These are phyloP conservation scores for Meriones unguiculatus DNA, from an alignment of 2,113 vertebrate species.

Conservation along the genomic window DNA sequence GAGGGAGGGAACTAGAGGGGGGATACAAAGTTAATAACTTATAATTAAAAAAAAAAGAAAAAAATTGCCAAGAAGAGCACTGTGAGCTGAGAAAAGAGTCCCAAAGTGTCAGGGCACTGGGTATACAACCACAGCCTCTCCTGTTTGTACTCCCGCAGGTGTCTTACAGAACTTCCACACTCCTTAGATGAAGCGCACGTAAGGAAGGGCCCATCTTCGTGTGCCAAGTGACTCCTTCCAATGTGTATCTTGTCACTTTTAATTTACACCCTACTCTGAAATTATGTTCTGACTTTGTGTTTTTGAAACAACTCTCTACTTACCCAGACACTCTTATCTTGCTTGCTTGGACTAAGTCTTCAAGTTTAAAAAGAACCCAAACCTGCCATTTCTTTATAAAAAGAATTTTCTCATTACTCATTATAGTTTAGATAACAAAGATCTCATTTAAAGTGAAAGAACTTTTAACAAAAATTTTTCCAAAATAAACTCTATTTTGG, in stretches of 20 bases:
- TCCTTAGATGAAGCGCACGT: not conserved
- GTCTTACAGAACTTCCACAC: not conserved
- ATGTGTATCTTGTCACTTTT: not conserved
- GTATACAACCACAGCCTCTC: not conserved
- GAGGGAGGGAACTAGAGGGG: too few species aligned
- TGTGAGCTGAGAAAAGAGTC: not conserved
- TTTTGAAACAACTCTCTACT: not conserved
- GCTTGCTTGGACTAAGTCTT: not conserved
- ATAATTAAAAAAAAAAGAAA: too few species aligned
- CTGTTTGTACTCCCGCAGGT: too few species aligned
- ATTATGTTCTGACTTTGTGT: not conserved
- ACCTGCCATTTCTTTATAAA: not conserved
- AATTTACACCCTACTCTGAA: not conserved
- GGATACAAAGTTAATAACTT: too few species aligned
- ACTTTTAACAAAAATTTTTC: not conserved
- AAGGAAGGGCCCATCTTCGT: not conserved
- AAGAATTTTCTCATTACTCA: not conserved
- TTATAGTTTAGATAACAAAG: not conserved
- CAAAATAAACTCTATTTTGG: not conserved
- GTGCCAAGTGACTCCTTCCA: not conserved
- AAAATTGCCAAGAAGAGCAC: too few species aligned
- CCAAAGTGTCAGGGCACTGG: too few species aligned
- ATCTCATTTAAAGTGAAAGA: not conserved
- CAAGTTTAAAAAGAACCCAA: not conserved
- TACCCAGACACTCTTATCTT: not conserved